Conservation (phyloP, 2,113 vertebrate species). For the Tricholaema leucomelas region DNA sequence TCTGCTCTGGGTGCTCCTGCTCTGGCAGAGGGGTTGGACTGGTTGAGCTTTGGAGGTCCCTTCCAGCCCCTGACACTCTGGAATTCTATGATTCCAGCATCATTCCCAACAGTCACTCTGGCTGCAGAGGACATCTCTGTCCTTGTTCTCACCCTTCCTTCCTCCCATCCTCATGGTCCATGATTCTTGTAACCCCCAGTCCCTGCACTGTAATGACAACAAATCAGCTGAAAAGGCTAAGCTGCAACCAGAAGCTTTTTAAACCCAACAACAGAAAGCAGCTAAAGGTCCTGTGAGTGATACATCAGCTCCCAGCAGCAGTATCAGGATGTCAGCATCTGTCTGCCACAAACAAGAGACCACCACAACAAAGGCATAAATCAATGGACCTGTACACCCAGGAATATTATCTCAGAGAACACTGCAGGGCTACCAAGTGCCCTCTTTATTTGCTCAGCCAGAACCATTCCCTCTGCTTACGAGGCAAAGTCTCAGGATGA, state of each 20-base stretch:
- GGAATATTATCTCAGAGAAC: conserved; percentile 6
- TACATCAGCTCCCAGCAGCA: conserved; percentile 4
- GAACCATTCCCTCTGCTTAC: background rate
- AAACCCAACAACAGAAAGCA: background rate
- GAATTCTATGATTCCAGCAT: background rate
- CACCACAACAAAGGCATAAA: conserved; percentile 29
- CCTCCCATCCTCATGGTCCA: accelerated
- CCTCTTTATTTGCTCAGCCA: background rate
- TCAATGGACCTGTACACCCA: background rate
- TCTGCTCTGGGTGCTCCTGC: no score
- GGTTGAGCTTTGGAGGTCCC: no score
- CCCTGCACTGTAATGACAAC: background rate
- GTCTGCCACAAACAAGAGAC: conserved; percentile 13
- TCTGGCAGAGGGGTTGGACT: no score
- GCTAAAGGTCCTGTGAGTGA: background rate
- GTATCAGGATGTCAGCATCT: background rate
- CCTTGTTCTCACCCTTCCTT: background rate
- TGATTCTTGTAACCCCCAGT: background rate
- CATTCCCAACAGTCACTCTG: background rate
- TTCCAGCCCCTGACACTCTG: no score
- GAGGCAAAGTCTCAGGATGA: background rate
- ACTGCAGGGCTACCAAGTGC: background rate
- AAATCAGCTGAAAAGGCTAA: background rate
- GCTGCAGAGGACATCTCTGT: background rate
- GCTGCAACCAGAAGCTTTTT: background rate